Evolutionary conservation across 2,797 vertebrate species (phyloP), one percentile per base, ranked within the genome.

Genomic region (Spea hammondii): DNA sequence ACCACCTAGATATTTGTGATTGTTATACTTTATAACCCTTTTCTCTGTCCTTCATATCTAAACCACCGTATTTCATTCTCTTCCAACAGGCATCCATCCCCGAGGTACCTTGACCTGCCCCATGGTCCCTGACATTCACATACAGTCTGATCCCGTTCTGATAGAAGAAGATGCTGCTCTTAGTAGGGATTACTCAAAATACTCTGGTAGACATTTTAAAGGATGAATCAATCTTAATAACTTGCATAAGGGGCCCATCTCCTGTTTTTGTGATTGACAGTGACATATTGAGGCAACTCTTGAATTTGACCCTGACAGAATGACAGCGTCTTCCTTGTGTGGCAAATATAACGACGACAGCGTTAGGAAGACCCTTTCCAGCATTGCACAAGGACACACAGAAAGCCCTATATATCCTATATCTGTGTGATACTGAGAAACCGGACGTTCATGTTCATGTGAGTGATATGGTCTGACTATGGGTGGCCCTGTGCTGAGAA

Each of bases 21-120:
- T 53, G 10, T 53, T 53, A 1, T 53, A 53, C 10, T 53, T 53
- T 6, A 7, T 11, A 53, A 53, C 51, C 51, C 10, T 2, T 7
- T 53, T 53, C 51, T 53, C 51, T 1, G 1, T 53, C 51, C 51
- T 1, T 7, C 10, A 6, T 53, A 7, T 11, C 51, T 53, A 53
- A 6, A 53, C n/a, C 7, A 32, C 8, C 73, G 10, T 44, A 69
- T 6, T n/a, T 57, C 46, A 45, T 64, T 69, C n/a, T 14, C 45
- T 4, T 5, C 4, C 45, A 4, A 65, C 14, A 82, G 80, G 65
- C 80, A 5, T 5, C 70, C 65, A 82, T 82, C 6, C 79, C 80
- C 45, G 75, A 82, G 14, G 80, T 72, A 57, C 80, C 72, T 46
- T 82, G 70, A 82, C 59, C 65, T 70, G 48, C 51, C n/a, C 59